A percentile compares a stretch with the other conserved stretches of the same genome.
These are phyloP conservation scores for Hylaeus volcanicus DNA, from an alignment of 1,140 invertebrate species.

Conservation along the genomic window DNA sequence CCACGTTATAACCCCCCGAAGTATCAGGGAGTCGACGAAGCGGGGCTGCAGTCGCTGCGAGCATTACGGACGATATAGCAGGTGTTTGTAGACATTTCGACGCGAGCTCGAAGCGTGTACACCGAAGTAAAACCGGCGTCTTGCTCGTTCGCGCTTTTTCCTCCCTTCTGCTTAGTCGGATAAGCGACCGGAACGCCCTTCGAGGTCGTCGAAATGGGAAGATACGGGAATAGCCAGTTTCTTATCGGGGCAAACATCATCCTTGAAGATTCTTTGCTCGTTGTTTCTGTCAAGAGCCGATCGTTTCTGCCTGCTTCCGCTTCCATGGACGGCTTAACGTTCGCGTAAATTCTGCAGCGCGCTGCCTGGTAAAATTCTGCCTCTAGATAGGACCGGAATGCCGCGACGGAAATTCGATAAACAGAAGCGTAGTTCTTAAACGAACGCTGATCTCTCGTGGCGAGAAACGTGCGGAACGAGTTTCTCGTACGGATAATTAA, in stretches of 20 bases:
- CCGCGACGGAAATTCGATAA: constrained; percentile 18
- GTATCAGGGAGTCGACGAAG: constrained; percentile 33
- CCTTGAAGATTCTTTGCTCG: neutral
- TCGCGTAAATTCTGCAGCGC: constrained; percentile 9
- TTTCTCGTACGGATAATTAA: neutral
- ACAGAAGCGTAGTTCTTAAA: constrained; percentile 14
- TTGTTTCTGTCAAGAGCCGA: neutral
- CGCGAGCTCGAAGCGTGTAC: neutral
- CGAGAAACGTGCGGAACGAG: too few relatives aligned
- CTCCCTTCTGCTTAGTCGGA: neutral
- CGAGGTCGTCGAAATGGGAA: neutral
- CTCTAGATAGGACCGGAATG: neutral
- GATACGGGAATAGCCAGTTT: neutral
- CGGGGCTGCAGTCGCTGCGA: constrained; percentile 37
- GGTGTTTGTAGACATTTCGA: constrained; percentile 45
- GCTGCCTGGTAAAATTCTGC: constrained; percentile 1
- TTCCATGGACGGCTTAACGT: neutral
- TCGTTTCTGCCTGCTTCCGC: neutral
- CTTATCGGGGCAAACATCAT: constrained; percentile 22
- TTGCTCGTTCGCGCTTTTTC: constrained; percentile 1
- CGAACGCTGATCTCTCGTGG: neutral
- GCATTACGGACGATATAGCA: constrained; percentile 47
- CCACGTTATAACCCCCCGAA: constrained; percentile 40
- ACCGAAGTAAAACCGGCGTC: constrained; percentile 11
- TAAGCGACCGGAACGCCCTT: constrained; percentile 12